Evolutionary conservation across 1,140 invertebrate species (phyloP).

Genomic region (Euura lappo): DNA sequence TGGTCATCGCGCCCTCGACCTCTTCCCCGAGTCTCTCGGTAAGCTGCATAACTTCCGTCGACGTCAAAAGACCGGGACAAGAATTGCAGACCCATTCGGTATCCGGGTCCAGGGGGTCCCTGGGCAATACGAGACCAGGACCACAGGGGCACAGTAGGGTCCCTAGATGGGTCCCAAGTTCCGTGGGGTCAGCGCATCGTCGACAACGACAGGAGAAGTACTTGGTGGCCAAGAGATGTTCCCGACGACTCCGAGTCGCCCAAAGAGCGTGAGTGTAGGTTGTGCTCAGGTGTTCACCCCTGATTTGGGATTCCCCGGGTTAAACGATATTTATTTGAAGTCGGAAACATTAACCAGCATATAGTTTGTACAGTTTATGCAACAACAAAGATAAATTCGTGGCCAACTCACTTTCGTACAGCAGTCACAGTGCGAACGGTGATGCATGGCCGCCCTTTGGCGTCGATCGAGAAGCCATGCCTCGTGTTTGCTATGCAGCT

Average conservation of each 20-base stretch:
- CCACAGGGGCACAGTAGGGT: conserved; percentile 74
- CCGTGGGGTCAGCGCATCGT: conserved; percentile 79
- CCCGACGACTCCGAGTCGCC: conserved; percentile 78
- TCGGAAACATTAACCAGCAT: neutral
- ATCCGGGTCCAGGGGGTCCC: conserved; percentile 70
- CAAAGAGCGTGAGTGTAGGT: conserved; percentile 86
- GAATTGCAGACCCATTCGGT: conserved; percentile 77
- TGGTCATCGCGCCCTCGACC: conserved; percentile 68
- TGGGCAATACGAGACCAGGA: conserved; percentile 69
- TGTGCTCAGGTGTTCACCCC: conserved; percentile 75
- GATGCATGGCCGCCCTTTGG: conserved; percentile 62
- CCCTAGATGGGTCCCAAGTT: conserved; percentile 77
- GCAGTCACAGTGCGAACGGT: conserved; percentile 69
- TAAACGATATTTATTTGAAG: neutral
- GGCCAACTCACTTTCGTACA: conserved; percentile 65
- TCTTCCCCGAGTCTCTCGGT: conserved; percentile 75
- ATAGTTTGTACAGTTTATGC: conserved; percentile 12
- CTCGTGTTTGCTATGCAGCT: conserved; percentile 77
- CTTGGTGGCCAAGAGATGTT: conserved; percentile 81
- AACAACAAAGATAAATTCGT: conserved; percentile 30
- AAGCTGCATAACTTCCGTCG: conserved; percentile 65
- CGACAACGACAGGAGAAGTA: conserved; percentile 79
- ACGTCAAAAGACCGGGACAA: conserved; percentile 67
- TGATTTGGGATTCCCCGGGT: conserved; percentile 22
- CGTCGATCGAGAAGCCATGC: conserved; percentile 67